A percentile compares a stretch with the other conserved stretches of the same genome.
phyloP scores from a whole-genome alignment of 2,888 invertebrate genomes.

The Desoria tigrina region DNA sequence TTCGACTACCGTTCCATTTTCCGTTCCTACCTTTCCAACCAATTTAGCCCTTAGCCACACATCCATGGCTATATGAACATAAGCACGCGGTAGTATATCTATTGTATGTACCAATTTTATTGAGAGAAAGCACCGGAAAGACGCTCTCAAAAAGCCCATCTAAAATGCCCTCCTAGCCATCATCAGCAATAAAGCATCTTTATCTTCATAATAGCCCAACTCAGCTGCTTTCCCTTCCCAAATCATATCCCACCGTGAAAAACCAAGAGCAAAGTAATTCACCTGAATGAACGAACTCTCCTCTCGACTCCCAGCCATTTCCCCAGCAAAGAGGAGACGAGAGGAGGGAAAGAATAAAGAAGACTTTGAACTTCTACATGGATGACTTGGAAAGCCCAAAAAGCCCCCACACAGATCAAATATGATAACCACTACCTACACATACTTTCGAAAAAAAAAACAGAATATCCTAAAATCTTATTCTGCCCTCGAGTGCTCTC shows the following conservation, averaged over 20 bases:
- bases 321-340: neutral
- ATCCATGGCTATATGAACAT: too few species aligned
- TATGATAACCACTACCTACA: neutral
- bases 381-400: neutral
- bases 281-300: neutral
- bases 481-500: too few species aligned
- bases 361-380: neutral
- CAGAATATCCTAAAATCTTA: neutral
- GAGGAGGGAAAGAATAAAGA: neutral
- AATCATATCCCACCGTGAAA: too few species aligned
- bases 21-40: too few species aligned
- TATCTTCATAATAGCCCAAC: neutral
- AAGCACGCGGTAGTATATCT: too few species aligned
- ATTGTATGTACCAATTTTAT: too few species aligned
- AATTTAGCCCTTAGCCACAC: too few species aligned
- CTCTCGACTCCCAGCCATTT: neutral
- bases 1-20: too few species aligned
- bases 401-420: slow-evolving; percentile 1
- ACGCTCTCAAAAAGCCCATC: too few species aligned
- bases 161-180: too few species aligned
- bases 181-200: neutral
- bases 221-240: too few species aligned
- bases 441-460: neutral
- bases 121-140: too few species aligned
- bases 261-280: neutral